phyloP scores from a whole-genome alignment of 2,888 invertebrate genomes.

The Catocala fraxini region DNA sequence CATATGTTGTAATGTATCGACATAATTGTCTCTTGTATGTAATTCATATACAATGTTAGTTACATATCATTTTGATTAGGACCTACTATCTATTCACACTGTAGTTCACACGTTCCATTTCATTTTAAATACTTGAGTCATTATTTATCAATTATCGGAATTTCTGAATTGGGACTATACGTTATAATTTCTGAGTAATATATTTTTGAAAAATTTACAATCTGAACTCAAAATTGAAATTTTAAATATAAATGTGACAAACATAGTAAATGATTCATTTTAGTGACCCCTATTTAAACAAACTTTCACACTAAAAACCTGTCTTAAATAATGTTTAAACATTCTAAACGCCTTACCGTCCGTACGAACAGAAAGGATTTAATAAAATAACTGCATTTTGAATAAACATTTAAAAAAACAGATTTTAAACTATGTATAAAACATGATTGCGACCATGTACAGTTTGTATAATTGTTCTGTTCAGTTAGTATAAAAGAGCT shows the following conservation, averaged over 20 bases:
- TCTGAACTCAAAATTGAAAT: conserved; percentile 55
- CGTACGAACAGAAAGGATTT: conserved; percentile 47
- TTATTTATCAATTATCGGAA: conserved; percentile 30
- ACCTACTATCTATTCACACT: conserved; percentile 47
- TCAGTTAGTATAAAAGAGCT: conserved; percentile 51
- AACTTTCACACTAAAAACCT: conserved; percentile 28
- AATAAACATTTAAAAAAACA: conserved; percentile 37
- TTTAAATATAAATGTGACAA: conserved; percentile 47
- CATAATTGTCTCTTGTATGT: conserved; percentile 44
- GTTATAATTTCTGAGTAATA: conserved; percentile 59
- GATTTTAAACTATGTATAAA: conserved; percentile 38
- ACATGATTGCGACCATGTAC: conserved; percentile 58
- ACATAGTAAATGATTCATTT: conserved; percentile 39
- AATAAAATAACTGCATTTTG: conserved; percentile 36
- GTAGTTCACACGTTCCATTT: conserved; percentile 30
- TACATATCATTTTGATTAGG: conserved; percentile 80
- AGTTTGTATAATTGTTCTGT: conserved; percentile 26
- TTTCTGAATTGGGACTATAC: conserved; percentile 41
- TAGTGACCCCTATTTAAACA: conserved; percentile 29
- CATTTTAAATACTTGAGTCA: conserved; percentile 22
- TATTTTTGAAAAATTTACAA: conserved; percentile 80
- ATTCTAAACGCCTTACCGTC: conserved; percentile 70
- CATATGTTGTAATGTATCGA: conserved; percentile 51
- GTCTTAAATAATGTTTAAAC: conserved; percentile 36
- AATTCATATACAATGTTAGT: conserved; percentile 58